A percentile compares a stretch with the other conserved stretches of the same genome.
Conservation (phyloP, 2,113 vertebrate genomes). For the Oryzias celebensis region DNA sequence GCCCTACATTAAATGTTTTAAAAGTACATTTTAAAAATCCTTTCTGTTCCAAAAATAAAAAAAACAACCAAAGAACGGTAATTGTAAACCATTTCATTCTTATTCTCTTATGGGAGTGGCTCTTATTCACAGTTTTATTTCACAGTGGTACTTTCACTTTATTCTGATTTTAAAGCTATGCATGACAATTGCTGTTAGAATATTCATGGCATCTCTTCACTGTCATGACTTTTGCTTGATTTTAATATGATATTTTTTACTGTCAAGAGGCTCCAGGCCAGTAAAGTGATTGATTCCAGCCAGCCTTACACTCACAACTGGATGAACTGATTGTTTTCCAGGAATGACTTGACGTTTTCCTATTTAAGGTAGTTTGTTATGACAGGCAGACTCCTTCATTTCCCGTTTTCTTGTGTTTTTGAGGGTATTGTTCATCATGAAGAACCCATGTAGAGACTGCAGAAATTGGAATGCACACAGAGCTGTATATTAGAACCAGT, state of each 20-base stretch:
- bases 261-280: neutral
- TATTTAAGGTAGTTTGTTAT: neutral
- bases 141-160: too few species aligned
- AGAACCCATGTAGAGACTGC: constrained; percentile 20
- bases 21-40: too few species aligned
- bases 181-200: too few species aligned
- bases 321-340: neutral
- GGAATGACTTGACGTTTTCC: too few species aligned
- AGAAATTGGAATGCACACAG: constrained; percentile 48
- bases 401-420: neutral
- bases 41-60: too few species aligned
- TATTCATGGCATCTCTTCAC: neutral
- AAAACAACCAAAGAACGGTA: too few species aligned
- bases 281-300: neutral
- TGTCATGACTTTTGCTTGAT: neutral
- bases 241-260: neutral
- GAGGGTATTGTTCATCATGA: neutral
- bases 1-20: too few species aligned
- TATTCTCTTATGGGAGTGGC: too few species aligned
- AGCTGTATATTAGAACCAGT: constrained; percentile 68
- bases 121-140: too few species aligned
- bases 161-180: too few species aligned
- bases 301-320: neutral
- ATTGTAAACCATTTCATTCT: too few species aligned
- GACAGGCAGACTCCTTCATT: neutral